These are phyloP conservation scores for Axinella damicornis DNA, from an alignment of 37 sponge, comb jelly and placozoan genomes.

Conservation along the genomic window DNA sequence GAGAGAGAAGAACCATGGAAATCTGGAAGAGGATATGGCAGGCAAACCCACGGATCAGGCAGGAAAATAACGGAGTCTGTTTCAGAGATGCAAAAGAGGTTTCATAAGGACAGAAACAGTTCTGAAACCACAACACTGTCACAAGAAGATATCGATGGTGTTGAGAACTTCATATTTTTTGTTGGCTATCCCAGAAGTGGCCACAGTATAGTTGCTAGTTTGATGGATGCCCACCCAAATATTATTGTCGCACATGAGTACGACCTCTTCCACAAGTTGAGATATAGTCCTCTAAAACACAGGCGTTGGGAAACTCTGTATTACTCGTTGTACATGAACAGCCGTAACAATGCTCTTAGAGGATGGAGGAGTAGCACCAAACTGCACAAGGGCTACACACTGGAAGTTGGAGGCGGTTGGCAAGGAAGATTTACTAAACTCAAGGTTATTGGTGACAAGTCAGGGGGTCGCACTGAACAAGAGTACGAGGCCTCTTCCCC, in stretches of 20 bases:
- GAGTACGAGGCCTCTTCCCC: neutral
- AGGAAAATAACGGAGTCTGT: too few species aligned
- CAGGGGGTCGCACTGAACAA: conserved; percentile 14
- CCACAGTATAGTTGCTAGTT: conserved; percentile 69
- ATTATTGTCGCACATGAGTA: conserved; percentile 58
- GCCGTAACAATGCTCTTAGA: neutral
- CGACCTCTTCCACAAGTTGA: conserved; percentile 36
- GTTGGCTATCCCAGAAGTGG: conserved; percentile 70
- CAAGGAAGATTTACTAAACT: conserved; percentile 44
- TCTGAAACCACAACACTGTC: too few species aligned
- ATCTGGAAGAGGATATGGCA: too few species aligned
- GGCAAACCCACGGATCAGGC: too few species aligned
- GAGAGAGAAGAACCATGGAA: too few species aligned
- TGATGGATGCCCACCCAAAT: conserved; percentile 73
- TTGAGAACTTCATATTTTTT: conserved; percentile 64
- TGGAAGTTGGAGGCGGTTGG: conserved; percentile 21
- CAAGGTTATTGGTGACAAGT: conserved; percentile 56
- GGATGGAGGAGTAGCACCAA: conserved; percentile 35
- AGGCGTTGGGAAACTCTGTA: neutral
- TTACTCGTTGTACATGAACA: conserved; percentile 38
- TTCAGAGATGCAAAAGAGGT: too few species aligned
- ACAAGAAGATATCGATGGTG: conserved; percentile 13
- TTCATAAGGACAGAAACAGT: too few species aligned
- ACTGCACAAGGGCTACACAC: conserved; percentile 36
- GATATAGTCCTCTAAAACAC: neutral